phyloP scores from a whole-genome alignment of 2,113 vertebrate genomes.

The Oncorhynchus keta region DNA sequence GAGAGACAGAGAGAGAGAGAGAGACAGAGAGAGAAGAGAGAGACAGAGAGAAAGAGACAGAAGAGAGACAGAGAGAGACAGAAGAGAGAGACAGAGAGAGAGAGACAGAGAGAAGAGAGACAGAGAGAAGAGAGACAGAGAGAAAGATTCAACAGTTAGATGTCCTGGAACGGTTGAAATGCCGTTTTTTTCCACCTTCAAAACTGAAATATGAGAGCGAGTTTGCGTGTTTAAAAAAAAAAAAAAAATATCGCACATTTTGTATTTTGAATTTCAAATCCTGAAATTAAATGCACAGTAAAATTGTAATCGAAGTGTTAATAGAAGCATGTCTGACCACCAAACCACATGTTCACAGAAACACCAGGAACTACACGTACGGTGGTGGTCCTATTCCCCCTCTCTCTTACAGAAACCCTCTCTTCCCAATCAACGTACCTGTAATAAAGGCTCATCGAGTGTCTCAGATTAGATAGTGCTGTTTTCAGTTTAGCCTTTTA shows the following conservation, averaged over 20 bases:
- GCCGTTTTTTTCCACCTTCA: accelerated
- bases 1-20: conserved; percentile 20
- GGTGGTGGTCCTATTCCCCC: too few species aligned
- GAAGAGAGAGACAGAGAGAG: conserved; percentile 35
- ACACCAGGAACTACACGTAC: background rate
- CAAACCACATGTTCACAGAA: background rate
- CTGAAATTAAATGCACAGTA: too few species aligned
- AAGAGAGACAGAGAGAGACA: conserved; percentile 36
- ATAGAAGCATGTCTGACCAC: background rate
- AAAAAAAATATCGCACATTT: accelerated
- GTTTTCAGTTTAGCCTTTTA: too few species aligned
- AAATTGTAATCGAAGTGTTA: too few species aligned
- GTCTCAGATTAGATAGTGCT: too few species aligned
- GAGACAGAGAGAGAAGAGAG: conserved; percentile 30
- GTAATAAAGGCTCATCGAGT: too few species aligned
- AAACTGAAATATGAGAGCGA: too few species aligned
- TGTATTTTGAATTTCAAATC: background rate
- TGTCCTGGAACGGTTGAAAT: background rate
- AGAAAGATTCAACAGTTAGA: conserved; percentile 45
- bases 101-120: conserved; percentile 34
- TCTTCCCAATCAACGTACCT: too few species aligned
- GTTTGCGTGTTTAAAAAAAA: too few species aligned
- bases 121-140: conserved; percentile 35
- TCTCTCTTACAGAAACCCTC: too few species aligned
- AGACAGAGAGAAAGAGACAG: conserved; percentile 33